These are phyloP conservation scores for Epirrhoe tristata DNA, from an alignment of 2,888 invertebrate genomes.

Conservation along the genomic window DNA sequence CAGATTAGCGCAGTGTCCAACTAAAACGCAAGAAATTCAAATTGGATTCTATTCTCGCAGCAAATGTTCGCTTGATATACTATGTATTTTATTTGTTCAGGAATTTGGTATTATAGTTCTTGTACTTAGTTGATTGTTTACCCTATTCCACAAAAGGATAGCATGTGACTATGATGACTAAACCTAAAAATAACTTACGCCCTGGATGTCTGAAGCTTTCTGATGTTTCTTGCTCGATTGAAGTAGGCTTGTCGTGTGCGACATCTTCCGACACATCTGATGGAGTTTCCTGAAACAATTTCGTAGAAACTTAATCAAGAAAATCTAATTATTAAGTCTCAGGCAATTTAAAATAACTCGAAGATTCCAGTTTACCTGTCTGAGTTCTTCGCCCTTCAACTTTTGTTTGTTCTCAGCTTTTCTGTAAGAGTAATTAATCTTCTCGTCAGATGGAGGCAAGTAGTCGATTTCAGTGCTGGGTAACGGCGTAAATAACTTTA, in stretches of 20 bases:
- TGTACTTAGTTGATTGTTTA: too few relatives aligned
- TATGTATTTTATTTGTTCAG: too few relatives aligned
- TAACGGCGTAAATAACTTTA: conserved; percentile 69
- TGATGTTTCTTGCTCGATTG: conserved; percentile 72
- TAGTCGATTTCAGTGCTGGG: conserved; percentile 61
- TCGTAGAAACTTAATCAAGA: conserved; percentile 31
- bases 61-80: too few relatives aligned
- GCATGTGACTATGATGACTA: not conserved
- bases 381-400: conserved; percentile 63
- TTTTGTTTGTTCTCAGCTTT: conserved; percentile 82
- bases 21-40: too few relatives aligned
- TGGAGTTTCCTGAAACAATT: conserved; percentile 39
- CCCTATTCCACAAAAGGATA: too few relatives aligned
- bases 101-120: too few relatives aligned
- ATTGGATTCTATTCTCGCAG: too few relatives aligned
- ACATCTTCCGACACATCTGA: conserved; percentile 40
- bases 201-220: conserved; percentile 72
- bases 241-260: conserved; percentile 51
- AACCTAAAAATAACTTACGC: conserved; percentile 57
- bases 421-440: conserved; percentile 73
- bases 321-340: conserved; percentile 29
- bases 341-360: conserved; percentile 35
- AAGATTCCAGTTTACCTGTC: conserved; percentile 52
- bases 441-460: conserved; percentile 62
- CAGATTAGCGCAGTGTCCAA: too few relatives aligned